Conservation (phyloP, 2,888 invertebrate genomes). For the Nycteola revayana region DNA sequence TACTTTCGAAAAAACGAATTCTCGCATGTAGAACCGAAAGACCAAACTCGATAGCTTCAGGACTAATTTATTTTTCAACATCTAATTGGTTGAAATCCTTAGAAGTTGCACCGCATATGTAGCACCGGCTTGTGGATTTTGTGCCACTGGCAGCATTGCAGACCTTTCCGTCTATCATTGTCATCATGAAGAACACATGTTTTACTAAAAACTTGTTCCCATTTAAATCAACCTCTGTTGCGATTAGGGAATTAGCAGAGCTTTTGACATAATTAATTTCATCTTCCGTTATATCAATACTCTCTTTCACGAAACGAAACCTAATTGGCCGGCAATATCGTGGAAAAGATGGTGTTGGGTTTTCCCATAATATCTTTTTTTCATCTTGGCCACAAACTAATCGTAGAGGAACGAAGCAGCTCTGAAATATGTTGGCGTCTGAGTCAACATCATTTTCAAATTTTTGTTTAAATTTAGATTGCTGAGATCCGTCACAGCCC, state of each 20-base stretch:
- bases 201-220: too few species aligned
- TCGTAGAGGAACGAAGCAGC: conserved; percentile 2
- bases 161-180: conserved; percentile 21
- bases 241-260: neutral
- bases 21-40: conserved; percentile 37
- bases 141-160: conserved; percentile 14
- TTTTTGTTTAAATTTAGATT: neutral
- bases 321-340: conserved; percentile 6
- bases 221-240: neutral
- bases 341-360: neutral
- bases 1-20: conserved; percentile 18
- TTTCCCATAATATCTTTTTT: neutral
- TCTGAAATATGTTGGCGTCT: conserved; percentile 6
- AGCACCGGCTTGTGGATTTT: conserved; percentile 10
- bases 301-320: conserved; percentile 4
- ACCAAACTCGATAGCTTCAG: conserved; percentile 19
- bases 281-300: conserved; percentile 2
- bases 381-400: too few species aligned
- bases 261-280: neutral
- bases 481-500: too few species aligned
- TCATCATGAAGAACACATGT: conserved; percentile 1
- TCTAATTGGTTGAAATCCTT: conserved; percentile 11
- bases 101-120: conserved; percentile 14
- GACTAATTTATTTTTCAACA: too few species aligned
- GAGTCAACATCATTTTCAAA: neutral